Evolutionary conservation across 2,888 invertebrate genomes (phyloP).

Genomic region (Eugnorisma glareosa): DNA sequence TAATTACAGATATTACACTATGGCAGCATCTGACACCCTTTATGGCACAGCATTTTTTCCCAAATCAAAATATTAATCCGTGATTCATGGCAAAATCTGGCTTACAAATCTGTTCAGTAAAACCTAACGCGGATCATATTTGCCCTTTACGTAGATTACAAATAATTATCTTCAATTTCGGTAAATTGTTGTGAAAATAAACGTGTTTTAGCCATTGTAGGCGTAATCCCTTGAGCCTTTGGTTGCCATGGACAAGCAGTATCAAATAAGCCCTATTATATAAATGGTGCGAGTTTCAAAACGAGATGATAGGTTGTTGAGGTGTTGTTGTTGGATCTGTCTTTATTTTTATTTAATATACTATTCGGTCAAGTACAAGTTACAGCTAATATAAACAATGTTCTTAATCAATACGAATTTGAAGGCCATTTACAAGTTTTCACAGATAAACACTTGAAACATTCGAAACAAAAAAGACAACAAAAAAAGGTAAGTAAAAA

Average conservation of each 20-base stretch:
- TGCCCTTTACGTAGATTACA: conserved; percentile 25
- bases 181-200: neutral
- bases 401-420: too few species aligned
- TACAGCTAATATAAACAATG: too few species aligned
- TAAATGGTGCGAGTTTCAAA: conserved; percentile 30
- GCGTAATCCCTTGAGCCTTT: conserved; percentile 22
- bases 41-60: neutral
- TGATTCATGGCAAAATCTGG: neutral
- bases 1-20: too few species aligned
- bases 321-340: too few species aligned
- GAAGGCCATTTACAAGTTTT: too few species aligned
- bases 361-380: too few species aligned
- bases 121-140: neutral
- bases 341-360: neutral
- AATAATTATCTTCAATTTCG: neutral
- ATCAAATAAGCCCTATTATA: conserved; percentile 27
- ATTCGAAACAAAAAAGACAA: too few species aligned
- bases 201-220: conserved; percentile 10
- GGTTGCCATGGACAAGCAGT: conserved; percentile 27
- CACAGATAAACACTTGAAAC: too few species aligned
- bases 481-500: too few species aligned
- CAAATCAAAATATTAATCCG: neutral
- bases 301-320: conserved; percentile 16
- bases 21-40: too few species aligned
- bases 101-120: neutral